phyloP scores from a whole-genome alignment of 2,888 invertebrate genomes.

The Scaptodrosophila latifasciaeformis region DNA sequence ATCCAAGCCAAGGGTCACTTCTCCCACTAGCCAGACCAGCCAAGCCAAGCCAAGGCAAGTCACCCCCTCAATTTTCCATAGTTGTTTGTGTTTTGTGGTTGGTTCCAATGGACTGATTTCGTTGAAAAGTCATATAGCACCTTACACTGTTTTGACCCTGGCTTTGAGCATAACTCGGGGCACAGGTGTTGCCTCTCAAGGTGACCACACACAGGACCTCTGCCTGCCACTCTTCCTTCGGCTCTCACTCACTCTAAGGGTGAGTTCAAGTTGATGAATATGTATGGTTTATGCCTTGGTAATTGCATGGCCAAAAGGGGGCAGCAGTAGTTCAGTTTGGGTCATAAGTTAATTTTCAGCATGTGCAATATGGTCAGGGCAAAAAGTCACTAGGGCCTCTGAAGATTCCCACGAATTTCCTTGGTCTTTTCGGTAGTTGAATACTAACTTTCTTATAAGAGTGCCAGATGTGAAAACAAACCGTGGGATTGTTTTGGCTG shows the following conservation, averaged over 20 bases:
- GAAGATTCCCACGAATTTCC: slow-evolving; percentile 54
- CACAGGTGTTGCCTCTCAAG: slow-evolving; percentile 69
- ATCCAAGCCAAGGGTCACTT: slow-evolving; percentile 31
- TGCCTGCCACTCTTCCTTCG: not conserved
- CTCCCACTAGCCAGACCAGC: not conserved
- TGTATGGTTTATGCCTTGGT: slow-evolving; percentile 26
- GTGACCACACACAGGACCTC: slow-evolving; percentile 18
- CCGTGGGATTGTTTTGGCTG: too few species aligned
- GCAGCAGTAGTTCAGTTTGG: slow-evolving; percentile 24
- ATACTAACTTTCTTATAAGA: too few species aligned
- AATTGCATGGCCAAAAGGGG: slow-evolving; percentile 32
- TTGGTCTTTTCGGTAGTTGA: not conserved
- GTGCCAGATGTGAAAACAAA: too few species aligned
- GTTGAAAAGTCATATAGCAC: slow-evolving; percentile 66
- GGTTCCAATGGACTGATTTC: slow-evolving; percentile 68
- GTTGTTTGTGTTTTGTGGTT: slow-evolving; percentile 29
- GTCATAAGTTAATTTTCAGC: slow-evolving; percentile 64
- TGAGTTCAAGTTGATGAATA: slow-evolving; percentile 36
- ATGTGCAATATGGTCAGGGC: slow-evolving; percentile 51
- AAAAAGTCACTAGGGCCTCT: not conserved
- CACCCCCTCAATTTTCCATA: slow-evolving; percentile 22
- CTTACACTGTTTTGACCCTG: slow-evolving; percentile 30
- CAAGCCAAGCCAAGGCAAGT: slow-evolving; percentile 1
- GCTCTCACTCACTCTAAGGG: slow-evolving; percentile 19
- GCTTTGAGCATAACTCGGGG: slow-evolving; percentile 5